phyloP scores from a whole-genome alignment of 2,888 invertebrate species.

The Ennomos fuscantarius region DNA sequence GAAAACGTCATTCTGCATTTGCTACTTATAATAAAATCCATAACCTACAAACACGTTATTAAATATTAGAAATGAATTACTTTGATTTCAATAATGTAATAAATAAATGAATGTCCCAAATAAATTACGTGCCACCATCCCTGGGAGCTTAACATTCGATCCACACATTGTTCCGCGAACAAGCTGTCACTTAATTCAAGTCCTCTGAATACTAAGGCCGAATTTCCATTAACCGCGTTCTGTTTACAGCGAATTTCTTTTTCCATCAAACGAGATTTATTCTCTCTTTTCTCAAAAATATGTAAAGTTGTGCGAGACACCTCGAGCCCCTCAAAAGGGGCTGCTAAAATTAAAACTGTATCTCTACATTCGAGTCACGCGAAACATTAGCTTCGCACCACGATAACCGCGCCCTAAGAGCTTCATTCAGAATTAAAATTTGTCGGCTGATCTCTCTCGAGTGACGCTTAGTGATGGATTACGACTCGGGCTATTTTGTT shows the following conservation, averaged over 20 bases:
- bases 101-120: background rate
- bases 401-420: conserved; percentile 80
- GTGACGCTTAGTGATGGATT: conserved; percentile 77
- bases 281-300: conserved; percentile 72
- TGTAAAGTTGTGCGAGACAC: conserved; percentile 75
- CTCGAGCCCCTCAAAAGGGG: conserved; percentile 58
- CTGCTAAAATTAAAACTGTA: conserved; percentile 79
- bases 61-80: background rate
- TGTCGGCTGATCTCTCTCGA: conserved; percentile 72
- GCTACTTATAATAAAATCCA: too few species aligned
- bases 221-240: conserved; percentile 73
- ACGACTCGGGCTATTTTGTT: conserved; percentile 62
- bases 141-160: conserved; percentile 17
- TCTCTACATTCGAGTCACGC: conserved; percentile 82
- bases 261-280: conserved; percentile 81
- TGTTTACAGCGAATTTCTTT: conserved; percentile 78
- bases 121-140: conserved; percentile 4
- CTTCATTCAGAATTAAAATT: conserved; percentile 83
- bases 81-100: conserved; percentile 3
- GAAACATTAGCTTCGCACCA: conserved; percentile 79
- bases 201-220: conserved; percentile 69
- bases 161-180: conserved; percentile 40
- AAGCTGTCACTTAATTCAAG: conserved; percentile 55
- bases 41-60: too few species aligned
- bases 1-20: too few species aligned